Evolutionary conservation across 2,113 vertebrate genomes (phyloP).

Genomic region (Amphilophus citrinellus): DNA sequence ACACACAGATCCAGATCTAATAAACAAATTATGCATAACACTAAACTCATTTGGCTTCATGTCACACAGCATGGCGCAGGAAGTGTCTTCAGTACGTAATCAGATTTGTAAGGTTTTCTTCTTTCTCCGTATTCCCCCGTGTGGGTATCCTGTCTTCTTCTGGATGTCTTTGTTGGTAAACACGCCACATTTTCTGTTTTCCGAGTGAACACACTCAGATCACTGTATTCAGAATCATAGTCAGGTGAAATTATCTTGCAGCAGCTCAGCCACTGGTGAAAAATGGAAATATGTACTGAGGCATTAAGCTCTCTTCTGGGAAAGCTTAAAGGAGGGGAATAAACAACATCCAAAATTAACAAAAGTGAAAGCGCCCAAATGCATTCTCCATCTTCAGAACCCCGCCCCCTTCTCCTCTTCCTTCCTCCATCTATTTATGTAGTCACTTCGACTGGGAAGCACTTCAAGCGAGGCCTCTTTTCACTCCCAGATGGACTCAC

Average conservation of each 20-base stretch:
- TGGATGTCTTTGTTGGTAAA: not conserved
- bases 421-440: slow-evolving; percentile 59
- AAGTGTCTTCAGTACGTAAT: not conserved
- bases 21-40: not conserved
- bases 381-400: slow-evolving; percentile 53
- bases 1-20: not conserved
- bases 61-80: not conserved
- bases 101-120: not conserved
- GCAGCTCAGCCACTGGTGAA: slow-evolving; percentile 32
- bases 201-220: slow-evolving; percentile 38
- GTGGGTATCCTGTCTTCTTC: not conserved
- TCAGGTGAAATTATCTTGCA: slow-evolving; percentile 38
- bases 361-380: slow-evolving; percentile 58
- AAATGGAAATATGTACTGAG: slow-evolving; percentile 47
- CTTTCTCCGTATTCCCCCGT: rapidly evolving
- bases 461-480: slow-evolving; percentile 67
- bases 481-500: slow-evolving; percentile 66
- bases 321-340: slow-evolving; percentile 53
- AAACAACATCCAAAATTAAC: slow-evolving; percentile 72
- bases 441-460: slow-evolving; percentile 63
- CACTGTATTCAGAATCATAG: slow-evolving; percentile 36
- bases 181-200: slow-evolving; percentile 12
- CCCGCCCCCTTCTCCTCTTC: not conserved
- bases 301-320: slow-evolving; percentile 54
- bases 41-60: too few species aligned